Base-by-base conservation (phyloP, 2,797 vertebrate species). In the Pseudochromis fuscus region DNA sequence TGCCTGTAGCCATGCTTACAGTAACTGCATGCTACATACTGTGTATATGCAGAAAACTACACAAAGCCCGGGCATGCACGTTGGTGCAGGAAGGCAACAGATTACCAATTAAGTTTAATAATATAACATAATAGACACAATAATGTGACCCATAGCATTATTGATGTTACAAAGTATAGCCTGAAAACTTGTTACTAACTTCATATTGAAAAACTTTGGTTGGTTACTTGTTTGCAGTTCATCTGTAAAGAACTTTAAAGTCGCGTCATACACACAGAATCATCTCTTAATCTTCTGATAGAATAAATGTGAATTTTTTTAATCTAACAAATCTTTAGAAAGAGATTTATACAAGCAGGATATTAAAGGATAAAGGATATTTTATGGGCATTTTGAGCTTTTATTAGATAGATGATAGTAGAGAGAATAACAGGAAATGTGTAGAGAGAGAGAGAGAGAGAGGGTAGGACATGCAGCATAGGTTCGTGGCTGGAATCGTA, bases 1-100 rank as follows among this genome's bases (percentile, higher is more conserved):
- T 44, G 37, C 24, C 28, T 40, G 24, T 45, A 31, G 69, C 45
- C 24, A 4, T 48, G 59, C n/a, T 35, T 67, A 50, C n/a, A 37
- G 4, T 15, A 11, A 35, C 37, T 8, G 50, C 5, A 15, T 63
- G 44, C 37, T 0, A 24, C 40, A 21, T n/a, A 12, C 27, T 35
- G 7, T 24, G 21, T 64, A 19, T 50, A 30, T 49, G 50, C 30
- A 35, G 1, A 27, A 58, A 31, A 31, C 57, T 31, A 13, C 59
- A 51, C 52, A 25, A 10, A 60, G 25, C 33, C 21, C 10, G 18
- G 38, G 8, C 13, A 30, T 55, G 21, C 23, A 45, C 42, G 19
- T 10, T 42, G 4, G n/a, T n/a, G n/a, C n/a, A n/a, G 49, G 45
- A 21, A 21, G n/a, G 24, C 12, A 53, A 25, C n/a, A 9, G 23